phyloP scores from a whole-genome alignment of 2,888 invertebrate genomes.

The Clepsis dumicolana region DNA sequence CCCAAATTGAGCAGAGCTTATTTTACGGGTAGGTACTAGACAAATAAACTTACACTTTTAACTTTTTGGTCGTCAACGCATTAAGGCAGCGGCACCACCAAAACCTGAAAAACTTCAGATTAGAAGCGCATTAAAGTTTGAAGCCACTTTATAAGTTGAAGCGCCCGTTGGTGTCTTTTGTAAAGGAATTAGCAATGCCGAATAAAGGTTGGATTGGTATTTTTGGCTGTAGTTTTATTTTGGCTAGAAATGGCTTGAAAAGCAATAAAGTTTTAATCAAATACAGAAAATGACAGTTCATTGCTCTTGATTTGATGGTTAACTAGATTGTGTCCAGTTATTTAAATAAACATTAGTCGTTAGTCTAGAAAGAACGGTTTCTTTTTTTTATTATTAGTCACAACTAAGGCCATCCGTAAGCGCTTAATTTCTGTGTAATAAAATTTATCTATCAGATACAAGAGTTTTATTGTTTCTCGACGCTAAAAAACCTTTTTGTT shows the following conservation, averaged over 20 bases:
- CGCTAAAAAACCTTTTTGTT: too few species aligned
- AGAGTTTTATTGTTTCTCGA: too few species aligned
- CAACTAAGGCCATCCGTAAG: slow-evolving; percentile 4
- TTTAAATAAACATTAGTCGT: slow-evolving; percentile 18
- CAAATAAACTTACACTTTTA: too few species aligned
- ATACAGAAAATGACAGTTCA: slow-evolving; percentile 17
- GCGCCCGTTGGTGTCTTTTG: slow-evolving; percentile 4
- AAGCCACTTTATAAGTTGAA: neutral
- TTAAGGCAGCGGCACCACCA: too few species aligned
- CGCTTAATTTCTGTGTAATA: neutral
- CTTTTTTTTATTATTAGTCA: slow-evolving; percentile 1
- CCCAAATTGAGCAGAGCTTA: too few species aligned
- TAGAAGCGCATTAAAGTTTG: too few species aligned
- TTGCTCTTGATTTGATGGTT: slow-evolving; percentile 15
- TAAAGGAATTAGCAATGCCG: neutral
- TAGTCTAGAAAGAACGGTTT: slow-evolving; percentile 14
- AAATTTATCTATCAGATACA: too few species aligned
- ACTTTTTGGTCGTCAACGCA: too few species aligned
- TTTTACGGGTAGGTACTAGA: too few species aligned
- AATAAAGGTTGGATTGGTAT: neutral
- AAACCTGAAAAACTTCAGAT: too few species aligned
- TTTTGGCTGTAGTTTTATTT: neutral
- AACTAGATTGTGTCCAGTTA: slow-evolving; percentile 8
- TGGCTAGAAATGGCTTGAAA: neutral
- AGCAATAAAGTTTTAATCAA: neutral